Percentiles rank a stretch among this genome's conserved stretches.
Conservation (phyloP, 2,888 invertebrate genomes). For the Meta bourneti region DNA sequence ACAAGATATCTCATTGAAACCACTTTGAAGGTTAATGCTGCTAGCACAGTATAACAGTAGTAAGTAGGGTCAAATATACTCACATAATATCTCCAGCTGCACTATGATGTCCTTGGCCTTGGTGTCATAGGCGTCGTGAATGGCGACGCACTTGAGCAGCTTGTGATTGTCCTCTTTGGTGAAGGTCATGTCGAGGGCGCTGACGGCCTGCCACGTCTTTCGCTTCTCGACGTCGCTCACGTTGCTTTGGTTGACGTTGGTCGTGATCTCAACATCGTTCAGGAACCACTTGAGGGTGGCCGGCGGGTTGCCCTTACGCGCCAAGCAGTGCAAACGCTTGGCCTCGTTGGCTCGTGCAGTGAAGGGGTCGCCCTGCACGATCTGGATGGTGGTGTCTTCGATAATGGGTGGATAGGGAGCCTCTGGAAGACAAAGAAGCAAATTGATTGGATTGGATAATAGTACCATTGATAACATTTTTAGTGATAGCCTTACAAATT, state of each 20-base stretch:
- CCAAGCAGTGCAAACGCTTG: slow-evolving; percentile 91
- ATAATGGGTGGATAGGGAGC: slow-evolving; percentile 89
- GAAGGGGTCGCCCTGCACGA: slow-evolving; percentile 91
- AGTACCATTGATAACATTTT: no score
- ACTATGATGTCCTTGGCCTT: slow-evolving; percentile 89
- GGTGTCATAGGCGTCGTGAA: slow-evolving; percentile 90
- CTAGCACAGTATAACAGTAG: no score
- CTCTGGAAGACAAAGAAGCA: slow-evolving; percentile 82
- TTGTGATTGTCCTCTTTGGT: slow-evolving; percentile 90
- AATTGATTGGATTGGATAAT: neutral
- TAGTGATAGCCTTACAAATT: no score
- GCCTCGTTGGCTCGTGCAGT: slow-evolving; percentile 90
- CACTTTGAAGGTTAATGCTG: no score
- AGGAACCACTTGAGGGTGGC: slow-evolving; percentile 85
- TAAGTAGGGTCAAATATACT: slow-evolving; percentile 82
- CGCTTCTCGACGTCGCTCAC: slow-evolving; percentile 91
- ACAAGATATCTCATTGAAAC: no score
- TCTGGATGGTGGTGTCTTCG: slow-evolving; percentile 89
- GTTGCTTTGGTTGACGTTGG: slow-evolving; percentile 86
- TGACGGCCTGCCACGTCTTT: slow-evolving; percentile 91
- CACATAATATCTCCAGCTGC: slow-evolving; percentile 92
- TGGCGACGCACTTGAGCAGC: slow-evolving; percentile 89
- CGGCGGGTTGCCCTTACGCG: slow-evolving; percentile 94
- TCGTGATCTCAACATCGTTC: slow-evolving; percentile 84
- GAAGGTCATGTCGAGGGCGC: slow-evolving; percentile 90